A percentile compares a stretch with the other conserved stretches of the same genome.
Conservation (phyloP, 1,140 invertebrate species). For the Atta colombica region DNA sequence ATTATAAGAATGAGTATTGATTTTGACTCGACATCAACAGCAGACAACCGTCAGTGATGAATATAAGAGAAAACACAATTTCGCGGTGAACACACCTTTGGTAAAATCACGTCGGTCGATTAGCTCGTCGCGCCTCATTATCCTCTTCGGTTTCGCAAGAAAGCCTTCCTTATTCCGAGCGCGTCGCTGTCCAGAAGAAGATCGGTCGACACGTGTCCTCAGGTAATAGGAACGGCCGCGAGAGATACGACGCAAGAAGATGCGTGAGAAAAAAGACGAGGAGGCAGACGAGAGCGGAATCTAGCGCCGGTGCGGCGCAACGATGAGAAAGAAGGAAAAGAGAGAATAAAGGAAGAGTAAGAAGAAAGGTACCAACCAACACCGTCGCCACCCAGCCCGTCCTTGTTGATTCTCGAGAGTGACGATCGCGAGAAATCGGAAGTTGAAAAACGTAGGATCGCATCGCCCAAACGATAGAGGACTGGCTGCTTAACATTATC, state of each 20-base stretch:
- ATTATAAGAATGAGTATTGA: not conserved
- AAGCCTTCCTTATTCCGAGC: constrained; percentile 58
- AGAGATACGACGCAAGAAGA: constrained; percentile 22
- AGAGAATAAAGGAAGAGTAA: not conserved
- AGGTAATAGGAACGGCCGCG: constrained; percentile 43
- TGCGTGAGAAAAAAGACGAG: constrained; percentile 41
- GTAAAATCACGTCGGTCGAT: constrained; percentile 40
- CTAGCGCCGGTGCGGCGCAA: constrained; percentile 37
- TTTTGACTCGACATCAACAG: not conserved
- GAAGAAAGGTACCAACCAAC: not conserved
- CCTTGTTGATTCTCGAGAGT: not conserved
- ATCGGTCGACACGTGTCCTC: constrained; percentile 60
- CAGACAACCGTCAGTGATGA: not conserved
- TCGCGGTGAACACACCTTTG: constrained; percentile 14
- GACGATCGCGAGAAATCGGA: constrained; percentile 33
- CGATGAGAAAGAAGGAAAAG: not conserved
- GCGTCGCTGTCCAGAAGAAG: constrained; percentile 53
- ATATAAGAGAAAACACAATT: not conserved
- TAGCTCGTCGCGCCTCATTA: constrained; percentile 56
- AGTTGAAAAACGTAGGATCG: constrained; percentile 63
- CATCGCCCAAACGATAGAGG: constrained; percentile 30
- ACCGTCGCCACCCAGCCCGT: not conserved
- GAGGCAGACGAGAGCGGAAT: constrained; percentile 50
- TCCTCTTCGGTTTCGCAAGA: constrained; percentile 60
- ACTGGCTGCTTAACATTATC: constrained; percentile 67